These are phyloP conservation scores for Toxostoma redivivum DNA, from an alignment of 2,113 vertebrate genomes.

Conservation along the genomic window DNA sequence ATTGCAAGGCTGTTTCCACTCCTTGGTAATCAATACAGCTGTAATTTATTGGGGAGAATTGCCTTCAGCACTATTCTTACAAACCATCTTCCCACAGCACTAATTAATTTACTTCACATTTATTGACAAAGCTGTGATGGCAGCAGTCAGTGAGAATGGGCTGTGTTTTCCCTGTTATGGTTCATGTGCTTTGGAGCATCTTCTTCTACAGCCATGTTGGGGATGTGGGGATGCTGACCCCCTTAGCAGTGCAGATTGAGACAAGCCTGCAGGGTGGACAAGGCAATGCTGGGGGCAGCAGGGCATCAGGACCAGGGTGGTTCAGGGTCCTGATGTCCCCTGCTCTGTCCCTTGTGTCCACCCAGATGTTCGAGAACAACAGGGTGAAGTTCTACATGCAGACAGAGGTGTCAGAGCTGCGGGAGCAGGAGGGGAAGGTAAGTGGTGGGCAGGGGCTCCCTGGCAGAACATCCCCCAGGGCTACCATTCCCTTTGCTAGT, in stretches of 20 bases:
- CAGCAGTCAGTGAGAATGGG: background rate
- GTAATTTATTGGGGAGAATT: no score
- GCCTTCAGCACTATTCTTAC: no score
- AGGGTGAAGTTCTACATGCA: constrained; percentile 99
- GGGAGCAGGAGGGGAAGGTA: constrained; percentile 97
- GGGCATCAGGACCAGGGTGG: background rate
- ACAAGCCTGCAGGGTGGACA: background rate
- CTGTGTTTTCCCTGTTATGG: background rate
- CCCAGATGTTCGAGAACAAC: constrained; percentile 92
- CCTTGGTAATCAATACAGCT: no score
- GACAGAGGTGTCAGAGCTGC: constrained; percentile 92
- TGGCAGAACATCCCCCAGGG: rapidly evolving
- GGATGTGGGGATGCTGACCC: background rate
- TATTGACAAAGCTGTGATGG: background rate
- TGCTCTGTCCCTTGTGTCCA: background rate
- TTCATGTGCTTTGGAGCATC: background rate
- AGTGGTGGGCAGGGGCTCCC: background rate
- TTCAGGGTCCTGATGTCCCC: background rate
- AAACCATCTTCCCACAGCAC: no score
- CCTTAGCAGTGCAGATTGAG: rapidly evolving
- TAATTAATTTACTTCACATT: background rate
- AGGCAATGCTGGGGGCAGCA: background rate
- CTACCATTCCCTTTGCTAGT: rapidly evolving
- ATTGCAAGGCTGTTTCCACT: no score
- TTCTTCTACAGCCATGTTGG: rapidly evolving